Evolutionary conservation across 2,888 invertebrate species (phyloP), one percentile per base, ranked within the genome.

Genomic region (Pheosia gnoma): DNA sequence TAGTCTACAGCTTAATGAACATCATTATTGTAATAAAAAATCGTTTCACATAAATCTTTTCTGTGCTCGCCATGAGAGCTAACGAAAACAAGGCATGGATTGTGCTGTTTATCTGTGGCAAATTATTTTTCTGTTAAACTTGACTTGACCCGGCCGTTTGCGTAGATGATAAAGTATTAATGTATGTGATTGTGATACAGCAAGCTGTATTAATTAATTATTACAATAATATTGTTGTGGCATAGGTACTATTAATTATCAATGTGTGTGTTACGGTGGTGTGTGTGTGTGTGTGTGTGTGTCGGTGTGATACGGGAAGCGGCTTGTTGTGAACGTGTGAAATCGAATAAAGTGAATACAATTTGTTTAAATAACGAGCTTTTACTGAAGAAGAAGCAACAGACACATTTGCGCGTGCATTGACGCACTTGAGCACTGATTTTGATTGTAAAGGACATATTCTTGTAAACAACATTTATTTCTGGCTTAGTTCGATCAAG

Each of bases 41-140:
- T 75, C 67, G 68, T 70, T 68, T 59, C 61, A 60, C 60, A 68
- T 72, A 65, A 77, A 78, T 80, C 70, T 71, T 69, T 74, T 71
- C 70, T 67, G 68, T 65, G 43, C 9, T 63, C 49, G 62, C 61
- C 68, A 67, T 64, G 66, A 73, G 75, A 74, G 67, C 74, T 75
- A 68, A 82, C 72, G 72, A 83, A 83, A 87, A 85, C 84, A 87
- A 83, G 73, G 77, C 80, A 82, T 84, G 82, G 84, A 85, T 83
- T 83, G 80, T 83, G 74, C 62, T 64, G 65, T 70, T 88, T 91
- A 91, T 91, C 90, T 74, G 78, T 83, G 82, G 89, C 91, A 91
- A 91, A 91, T 92, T 91, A 90, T 91, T 90, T 90, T 91, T 91
- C 88, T 90, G 88, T 88, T 85, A 80, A 79, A 80, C 81, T 83